Conservation (phyloP, 2,888 invertebrate genomes). For the Caenorhabditis doughertyi region DNA sequence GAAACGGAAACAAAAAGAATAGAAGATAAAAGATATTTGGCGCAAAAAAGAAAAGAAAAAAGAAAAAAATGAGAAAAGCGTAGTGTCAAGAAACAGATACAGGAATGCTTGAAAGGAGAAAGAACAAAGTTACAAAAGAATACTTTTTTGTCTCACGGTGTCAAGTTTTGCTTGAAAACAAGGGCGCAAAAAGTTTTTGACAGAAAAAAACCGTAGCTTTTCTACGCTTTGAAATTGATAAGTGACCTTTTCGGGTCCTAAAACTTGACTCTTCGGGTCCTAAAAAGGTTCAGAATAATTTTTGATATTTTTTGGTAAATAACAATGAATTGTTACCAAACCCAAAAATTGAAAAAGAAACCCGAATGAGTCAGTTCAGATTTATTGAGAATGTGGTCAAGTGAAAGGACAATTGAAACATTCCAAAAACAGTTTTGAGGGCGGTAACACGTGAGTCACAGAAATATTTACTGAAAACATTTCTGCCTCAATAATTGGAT, state of each 20-base stretch:
- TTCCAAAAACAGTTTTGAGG: slow-evolving; percentile 22
- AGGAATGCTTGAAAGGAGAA: slow-evolving; percentile 22
- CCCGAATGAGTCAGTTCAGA: slow-evolving; percentile 11
- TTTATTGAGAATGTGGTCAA: slow-evolving; percentile 20
- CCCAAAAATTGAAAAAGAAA: not conserved
- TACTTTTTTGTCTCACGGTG: slow-evolving; percentile 15
- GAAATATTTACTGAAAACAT: slow-evolving; percentile 6
- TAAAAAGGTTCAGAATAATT: not conserved
- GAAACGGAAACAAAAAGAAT: slow-evolving; percentile 33
- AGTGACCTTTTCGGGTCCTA: too few relatives aligned
- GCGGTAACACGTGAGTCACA: slow-evolving; percentile 32
- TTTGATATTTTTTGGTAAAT: not conserved
- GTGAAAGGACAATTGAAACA: not conserved
- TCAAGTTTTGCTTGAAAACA: not conserved
- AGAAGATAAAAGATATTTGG: slow-evolving; percentile 24
- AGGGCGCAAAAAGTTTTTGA: not conserved
- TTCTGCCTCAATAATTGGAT: slow-evolving; percentile 1
- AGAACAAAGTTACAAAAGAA: slow-evolving; percentile 23
- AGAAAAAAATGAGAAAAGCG: slow-evolving; percentile 11
- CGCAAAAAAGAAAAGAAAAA: slow-evolving; percentile 5
- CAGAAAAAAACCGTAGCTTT: too few relatives aligned
- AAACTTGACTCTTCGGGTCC: too few relatives aligned
- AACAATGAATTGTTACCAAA: not conserved
- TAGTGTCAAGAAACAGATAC: slow-evolving; percentile 17
- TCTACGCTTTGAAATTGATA: too few relatives aligned